Conservation (phyloP, 2,888 invertebrate genomes). For the Cyaniris semiargus region DNA sequence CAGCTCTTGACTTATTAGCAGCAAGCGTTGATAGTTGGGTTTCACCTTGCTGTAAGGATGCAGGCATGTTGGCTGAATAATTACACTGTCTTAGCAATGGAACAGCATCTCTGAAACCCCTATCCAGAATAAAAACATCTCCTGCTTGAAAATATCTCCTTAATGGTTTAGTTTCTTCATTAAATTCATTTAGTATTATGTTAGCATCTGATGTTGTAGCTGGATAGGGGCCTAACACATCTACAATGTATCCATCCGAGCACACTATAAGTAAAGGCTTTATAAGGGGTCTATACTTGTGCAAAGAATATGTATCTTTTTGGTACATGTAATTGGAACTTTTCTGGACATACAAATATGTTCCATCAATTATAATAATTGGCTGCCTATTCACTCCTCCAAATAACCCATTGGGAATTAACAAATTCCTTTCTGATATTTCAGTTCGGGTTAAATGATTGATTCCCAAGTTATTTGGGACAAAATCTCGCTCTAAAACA, state of each 20-base stretch:
- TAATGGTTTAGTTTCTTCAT: too few species aligned
- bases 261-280: constrained; percentile 44
- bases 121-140: too few species aligned
- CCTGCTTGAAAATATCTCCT: too few species aligned
- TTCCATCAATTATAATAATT: constrained; percentile 28
- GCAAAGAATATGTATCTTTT: constrained; percentile 39
- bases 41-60: too few species aligned
- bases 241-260: constrained; percentile 42
- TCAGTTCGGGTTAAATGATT: not conserved
- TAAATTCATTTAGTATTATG: too few species aligned
- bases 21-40: too few species aligned
- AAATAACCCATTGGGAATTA: not conserved
- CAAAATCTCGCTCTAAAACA: not conserved
- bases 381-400: constrained; percentile 6
- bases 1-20: too few species aligned
- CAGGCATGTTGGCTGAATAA: too few species aligned
- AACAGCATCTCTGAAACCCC: too few species aligned
- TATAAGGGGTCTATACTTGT: constrained; percentile 42
- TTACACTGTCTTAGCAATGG: too few species aligned
- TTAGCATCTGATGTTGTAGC: too few species aligned
- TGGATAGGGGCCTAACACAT: constrained; percentile 33
- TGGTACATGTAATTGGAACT: constrained; percentile 33
- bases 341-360: constrained; percentile 22
- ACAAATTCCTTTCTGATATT: not conserved
- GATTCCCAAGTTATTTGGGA: constrained; percentile 3